Percentiles rank a stretch among this genome's conserved stretches.
Evolutionary conservation across 2,113 vertebrate genomes (phyloP).

Genomic region (Mus spicilegus): DNA sequence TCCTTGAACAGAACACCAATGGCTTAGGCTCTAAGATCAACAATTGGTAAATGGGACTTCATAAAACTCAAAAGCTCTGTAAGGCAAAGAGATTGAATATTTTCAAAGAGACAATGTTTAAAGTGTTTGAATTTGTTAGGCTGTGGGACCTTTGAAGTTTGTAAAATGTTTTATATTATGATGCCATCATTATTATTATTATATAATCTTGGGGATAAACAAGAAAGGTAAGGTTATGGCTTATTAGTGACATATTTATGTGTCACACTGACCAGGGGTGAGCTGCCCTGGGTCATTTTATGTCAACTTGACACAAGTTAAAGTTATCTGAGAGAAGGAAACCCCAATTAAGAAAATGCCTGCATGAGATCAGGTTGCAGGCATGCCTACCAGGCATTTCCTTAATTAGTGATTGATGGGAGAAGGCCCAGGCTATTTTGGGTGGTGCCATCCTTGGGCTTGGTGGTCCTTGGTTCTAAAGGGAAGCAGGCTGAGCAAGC

Average conservation of each 20-base stretch:
- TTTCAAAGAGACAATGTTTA: not conserved
- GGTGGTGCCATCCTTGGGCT: not conserved
- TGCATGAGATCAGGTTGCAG: not conserved
- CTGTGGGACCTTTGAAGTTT: not conserved
- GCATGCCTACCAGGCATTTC: not conserved
- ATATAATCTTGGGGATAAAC: not conserved
- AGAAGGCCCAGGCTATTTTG: not conserved
- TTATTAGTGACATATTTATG: not conserved
- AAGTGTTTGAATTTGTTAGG: not conserved
- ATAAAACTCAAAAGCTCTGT: no score
- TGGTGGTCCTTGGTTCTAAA: not conserved
- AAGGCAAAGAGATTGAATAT: not conserved
- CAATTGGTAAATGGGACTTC: no score
- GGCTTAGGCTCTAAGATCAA: no score
- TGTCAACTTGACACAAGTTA: not conserved
- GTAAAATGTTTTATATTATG: not conserved
- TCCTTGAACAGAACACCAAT: no score
- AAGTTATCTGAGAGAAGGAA: not conserved
- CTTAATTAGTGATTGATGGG: not conserved
- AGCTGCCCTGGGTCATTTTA: not conserved
- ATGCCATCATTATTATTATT: not conserved
- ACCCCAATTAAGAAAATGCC: not conserved
- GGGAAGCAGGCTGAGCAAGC: not conserved
- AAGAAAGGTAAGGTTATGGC: not conserved
- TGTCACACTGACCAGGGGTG: not conserved